phyloP scores from a whole-genome alignment of 2,888 invertebrate species.

The Amphimallon solstitiale region DNA sequence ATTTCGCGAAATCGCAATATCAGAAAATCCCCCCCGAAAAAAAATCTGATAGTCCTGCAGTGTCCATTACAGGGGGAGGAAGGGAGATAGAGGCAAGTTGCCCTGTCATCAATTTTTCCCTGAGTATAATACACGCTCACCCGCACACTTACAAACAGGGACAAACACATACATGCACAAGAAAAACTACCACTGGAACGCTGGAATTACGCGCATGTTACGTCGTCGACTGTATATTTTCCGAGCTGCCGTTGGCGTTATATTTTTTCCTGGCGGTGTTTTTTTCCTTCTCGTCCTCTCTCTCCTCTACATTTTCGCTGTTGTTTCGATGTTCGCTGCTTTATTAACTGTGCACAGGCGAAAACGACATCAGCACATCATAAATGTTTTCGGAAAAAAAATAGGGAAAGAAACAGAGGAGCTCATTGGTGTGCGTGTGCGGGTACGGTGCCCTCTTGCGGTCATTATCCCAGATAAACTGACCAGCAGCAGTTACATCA shows the following conservation, averaged over 20 bases:
- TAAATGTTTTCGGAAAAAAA: conserved; percentile 34
- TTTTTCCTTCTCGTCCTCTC: neutral
- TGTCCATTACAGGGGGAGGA: neutral
- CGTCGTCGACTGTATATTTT: neutral
- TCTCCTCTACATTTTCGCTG: conserved; percentile 1
- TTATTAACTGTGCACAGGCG: conserved; percentile 11
- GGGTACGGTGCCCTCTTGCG: conserved; percentile 42
- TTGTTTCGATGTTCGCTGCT: conserved; percentile 12
- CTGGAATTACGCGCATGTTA: neutral
- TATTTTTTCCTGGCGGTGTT: neutral
- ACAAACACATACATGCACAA: too few relatives aligned
- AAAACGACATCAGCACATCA: conserved; percentile 33
- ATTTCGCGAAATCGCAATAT: too few relatives aligned
- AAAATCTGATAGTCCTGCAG: too few relatives aligned
- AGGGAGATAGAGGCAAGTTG: neutral
- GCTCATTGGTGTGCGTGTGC: conserved; percentile 29
- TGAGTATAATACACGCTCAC: neutral
- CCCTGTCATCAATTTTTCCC: neutral
- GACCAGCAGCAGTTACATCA: conserved; percentile 47
- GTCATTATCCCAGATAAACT: conserved; percentile 50
- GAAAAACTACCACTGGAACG: neutral
- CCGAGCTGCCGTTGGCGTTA: neutral
- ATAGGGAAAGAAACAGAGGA: conserved; percentile 17
- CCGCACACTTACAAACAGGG: too few relatives aligned
- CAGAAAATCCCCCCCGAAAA: too few relatives aligned